Conservation (phyloP, 35 echinoderm and acorn worm species). For the Holothuria glaberrima region DNA sequence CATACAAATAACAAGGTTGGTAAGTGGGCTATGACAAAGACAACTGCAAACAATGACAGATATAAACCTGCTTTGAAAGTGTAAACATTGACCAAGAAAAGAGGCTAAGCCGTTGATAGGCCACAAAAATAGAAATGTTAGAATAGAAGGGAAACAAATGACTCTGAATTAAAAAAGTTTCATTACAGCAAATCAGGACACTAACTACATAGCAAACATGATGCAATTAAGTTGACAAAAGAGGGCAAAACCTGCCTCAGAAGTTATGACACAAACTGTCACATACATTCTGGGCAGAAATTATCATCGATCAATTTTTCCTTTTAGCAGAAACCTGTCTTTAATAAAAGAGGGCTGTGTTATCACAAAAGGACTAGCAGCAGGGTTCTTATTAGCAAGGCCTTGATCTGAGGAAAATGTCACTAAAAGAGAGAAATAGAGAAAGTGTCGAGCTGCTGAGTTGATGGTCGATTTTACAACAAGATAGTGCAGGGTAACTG, state of each 20-base stretch:
- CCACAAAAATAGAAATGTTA: background rate
- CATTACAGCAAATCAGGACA: background rate
- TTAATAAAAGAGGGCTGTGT: constrained; percentile 1
- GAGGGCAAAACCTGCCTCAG: background rate
- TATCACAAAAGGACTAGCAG: constrained; percentile 37
- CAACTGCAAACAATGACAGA: constrained; percentile 29
- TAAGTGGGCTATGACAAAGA: constrained; percentile 37
- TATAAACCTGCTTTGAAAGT: constrained; percentile 16
- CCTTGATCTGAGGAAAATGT: constrained; percentile 26
- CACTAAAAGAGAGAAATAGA: too few relatives aligned
- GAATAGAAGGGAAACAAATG: background rate
- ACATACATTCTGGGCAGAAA: constrained; percentile 6
- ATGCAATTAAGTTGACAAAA: constrained; percentile 11
- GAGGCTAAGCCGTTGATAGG: constrained; percentile 26
- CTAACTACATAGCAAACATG: constrained; percentile 26
- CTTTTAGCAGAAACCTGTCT: background rate
- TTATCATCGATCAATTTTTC: background rate
- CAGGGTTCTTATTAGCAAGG: constrained; percentile 33
- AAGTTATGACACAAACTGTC: background rate
- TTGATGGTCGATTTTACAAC: too few relatives aligned
- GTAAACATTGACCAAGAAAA: constrained; percentile 41
- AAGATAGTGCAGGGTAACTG: too few relatives aligned
- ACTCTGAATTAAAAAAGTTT: constrained; percentile 17
- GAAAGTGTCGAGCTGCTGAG: too few relatives aligned
- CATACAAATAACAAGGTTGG: background rate